Percentiles rank a stretch among this genome's conserved stretches.
Conservation (phyloP, 30 jellyfish, hydroid and myxozoan species). For the Nemopilema nomurai region DNA sequence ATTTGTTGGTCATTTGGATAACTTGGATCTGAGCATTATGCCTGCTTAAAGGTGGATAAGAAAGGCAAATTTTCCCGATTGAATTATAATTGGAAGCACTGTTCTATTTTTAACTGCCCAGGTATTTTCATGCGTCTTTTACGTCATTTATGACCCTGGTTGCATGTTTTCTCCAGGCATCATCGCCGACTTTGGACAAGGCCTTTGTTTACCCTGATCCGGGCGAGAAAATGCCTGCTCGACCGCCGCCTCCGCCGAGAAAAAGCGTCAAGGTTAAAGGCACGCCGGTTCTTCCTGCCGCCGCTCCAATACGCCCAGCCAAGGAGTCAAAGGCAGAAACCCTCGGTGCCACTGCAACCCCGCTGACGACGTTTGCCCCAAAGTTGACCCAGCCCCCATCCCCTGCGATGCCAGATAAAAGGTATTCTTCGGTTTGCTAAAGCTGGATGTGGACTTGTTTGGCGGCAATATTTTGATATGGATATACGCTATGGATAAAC, state of each 20-base stretch:
- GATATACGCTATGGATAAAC: too few species aligned
- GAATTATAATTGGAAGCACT: background rate
- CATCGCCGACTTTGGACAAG: slow-evolving; percentile 62
- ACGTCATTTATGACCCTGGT: background rate
- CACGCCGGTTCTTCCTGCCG: slow-evolving; percentile 21
- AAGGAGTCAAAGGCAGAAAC: slow-evolving; percentile 1
- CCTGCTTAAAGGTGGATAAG: too few species aligned
- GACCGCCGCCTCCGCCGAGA: slow-evolving; percentile 84
- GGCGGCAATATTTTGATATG: too few species aligned
- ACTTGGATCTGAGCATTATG: too few species aligned
- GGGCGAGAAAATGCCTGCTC: slow-evolving; percentile 20
- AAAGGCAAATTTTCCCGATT: too few species aligned
- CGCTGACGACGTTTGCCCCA: slow-evolving; percentile 69
- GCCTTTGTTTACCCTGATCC: slow-evolving; percentile 5
- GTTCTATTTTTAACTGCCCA: background rate
- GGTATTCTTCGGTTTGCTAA: too few species aligned
- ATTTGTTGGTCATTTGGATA: too few species aligned
- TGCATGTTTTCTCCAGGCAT: background rate
- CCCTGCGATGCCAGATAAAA: slow-evolving; percentile 8
- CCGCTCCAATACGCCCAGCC: background rate
- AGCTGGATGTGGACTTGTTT: too few species aligned
- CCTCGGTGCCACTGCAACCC: slow-evolving; percentile 47
- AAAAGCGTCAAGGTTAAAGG: slow-evolving; percentile 41
- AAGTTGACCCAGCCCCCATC: slow-evolving; percentile 23
- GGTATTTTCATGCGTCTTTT: background rate